Conservation (phyloP, 1,140 invertebrate species). For the Drosophila baimaii region DNA sequence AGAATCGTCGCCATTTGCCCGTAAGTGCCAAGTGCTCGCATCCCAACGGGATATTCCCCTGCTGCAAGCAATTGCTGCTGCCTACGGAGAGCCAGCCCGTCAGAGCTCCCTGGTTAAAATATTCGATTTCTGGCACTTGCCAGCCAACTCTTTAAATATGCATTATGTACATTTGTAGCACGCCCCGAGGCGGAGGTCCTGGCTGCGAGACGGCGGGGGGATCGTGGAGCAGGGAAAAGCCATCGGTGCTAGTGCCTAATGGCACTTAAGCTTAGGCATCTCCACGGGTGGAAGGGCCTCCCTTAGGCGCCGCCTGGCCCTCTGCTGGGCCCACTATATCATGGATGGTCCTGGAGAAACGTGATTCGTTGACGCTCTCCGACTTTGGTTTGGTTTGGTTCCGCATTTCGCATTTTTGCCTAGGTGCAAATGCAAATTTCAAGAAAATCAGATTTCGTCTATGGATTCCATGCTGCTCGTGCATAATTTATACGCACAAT, state of each 20-base stretch:
- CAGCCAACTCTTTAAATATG: conserved; percentile 80
- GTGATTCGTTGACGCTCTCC: conserved; percentile 68
- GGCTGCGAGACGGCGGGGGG: background rate
- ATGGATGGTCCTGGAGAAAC: conserved; percentile 34
- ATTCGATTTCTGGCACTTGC: conserved; percentile 81
- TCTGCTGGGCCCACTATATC: conserved; percentile 39
- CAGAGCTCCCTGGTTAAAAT: conserved; percentile 65
- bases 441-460: conserved; percentile 67
- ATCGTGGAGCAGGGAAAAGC: conserved; percentile 17
- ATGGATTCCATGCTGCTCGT: conserved; percentile 50
- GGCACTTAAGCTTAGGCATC: conserved; percentile 80
- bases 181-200: conserved; percentile 19
- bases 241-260: conserved; percentile 70
- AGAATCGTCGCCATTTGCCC: conserved; percentile 35
- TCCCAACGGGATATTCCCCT: conserved; percentile 30
- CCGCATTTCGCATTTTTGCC: conserved; percentile 64
- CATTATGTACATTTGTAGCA: conserved; percentile 77
- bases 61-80: conserved; percentile 43
- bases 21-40: conserved; percentile 38
- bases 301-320: background rate
- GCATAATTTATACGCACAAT: conserved; percentile 73
- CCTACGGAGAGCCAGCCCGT: conserved; percentile 42
- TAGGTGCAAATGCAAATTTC: conserved; percentile 75
- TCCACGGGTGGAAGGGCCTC: conserved; percentile 23
- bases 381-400: conserved; percentile 42